Conservation (phyloP, 1,140 invertebrate species). For the Papilio glaucus region DNA sequence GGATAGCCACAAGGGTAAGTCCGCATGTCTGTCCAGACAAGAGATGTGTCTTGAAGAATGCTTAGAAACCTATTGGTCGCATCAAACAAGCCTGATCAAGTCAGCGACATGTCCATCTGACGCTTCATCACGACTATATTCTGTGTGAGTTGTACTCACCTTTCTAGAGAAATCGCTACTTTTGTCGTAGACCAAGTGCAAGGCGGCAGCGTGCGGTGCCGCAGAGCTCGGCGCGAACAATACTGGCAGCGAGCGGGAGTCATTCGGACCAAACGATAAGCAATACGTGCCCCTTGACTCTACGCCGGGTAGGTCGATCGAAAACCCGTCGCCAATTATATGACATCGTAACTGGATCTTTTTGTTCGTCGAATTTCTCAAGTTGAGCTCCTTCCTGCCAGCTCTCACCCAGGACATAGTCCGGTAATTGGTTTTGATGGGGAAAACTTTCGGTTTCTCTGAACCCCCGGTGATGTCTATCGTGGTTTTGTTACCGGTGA, state of each 20-base stretch:
- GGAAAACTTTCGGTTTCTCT: constrained; percentile 63
- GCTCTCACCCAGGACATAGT: constrained; percentile 67
- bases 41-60: too few species aligned
- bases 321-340: constrained; percentile 68
- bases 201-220: constrained; percentile 54
- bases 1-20: too few species aligned
- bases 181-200: constrained; percentile 67
- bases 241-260: constrained; percentile 63
- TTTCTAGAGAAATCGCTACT: constrained; percentile 66
- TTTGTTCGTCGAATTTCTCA: constrained; percentile 67
- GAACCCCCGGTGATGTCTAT: constrained; percentile 59
- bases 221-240: constrained; percentile 57
- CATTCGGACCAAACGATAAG: constrained; percentile 61
- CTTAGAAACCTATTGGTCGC: too few species aligned
- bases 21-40: too few species aligned
- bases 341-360: constrained; percentile 69
- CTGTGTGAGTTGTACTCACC: constrained; percentile 53
- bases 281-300: constrained; percentile 60
- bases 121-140: too few species aligned
- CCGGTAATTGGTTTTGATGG: constrained; percentile 70
- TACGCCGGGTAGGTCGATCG: constrained; percentile 59
- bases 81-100: too few species aligned
- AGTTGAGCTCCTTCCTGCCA: constrained; percentile 67
- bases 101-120: too few species aligned
- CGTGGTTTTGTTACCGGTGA: constrained; percentile 49